A percentile compares a stretch with the other conserved stretches of the same genome.
phyloP scores from a whole-genome alignment of 92 coral and sea anemone species.

The Phenganax subtilis region DNA sequence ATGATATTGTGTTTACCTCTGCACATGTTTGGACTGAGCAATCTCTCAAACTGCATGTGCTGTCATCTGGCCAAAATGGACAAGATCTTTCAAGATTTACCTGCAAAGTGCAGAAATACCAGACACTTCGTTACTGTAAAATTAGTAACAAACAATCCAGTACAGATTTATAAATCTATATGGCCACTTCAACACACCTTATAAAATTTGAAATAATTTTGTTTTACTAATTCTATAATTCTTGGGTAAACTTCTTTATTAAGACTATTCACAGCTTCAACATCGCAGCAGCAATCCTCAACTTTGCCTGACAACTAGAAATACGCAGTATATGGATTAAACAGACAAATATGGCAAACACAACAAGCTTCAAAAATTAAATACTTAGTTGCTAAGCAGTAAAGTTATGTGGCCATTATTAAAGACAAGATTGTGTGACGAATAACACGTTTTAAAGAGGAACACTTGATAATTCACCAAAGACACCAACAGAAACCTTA shows the following conservation, averaged over 20 bases:
- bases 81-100: conserved; percentile 76
- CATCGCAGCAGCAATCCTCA: conserved; percentile 96
- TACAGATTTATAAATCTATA: background rate
- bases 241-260: conserved; percentile 82
- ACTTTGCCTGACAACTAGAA: conserved; percentile 82
- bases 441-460: background rate
- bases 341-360: background rate
- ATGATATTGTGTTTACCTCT: conserved; percentile 56
- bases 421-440: background rate
- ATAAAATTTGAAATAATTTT: conserved; percentile 83
- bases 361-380: background rate
- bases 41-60: conserved; percentile 72
- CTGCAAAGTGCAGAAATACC: conserved; percentile 24
- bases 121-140: no score
- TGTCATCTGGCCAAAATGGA: conserved; percentile 88
- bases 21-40: conserved; percentile 79
- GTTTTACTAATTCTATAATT: conserved; percentile 66
- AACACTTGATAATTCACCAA: background rate
- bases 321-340: background rate
- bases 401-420: background rate
- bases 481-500: background rate
- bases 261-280: conserved; percentile 84
- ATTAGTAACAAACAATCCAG: no score
- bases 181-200: conserved; percentile 51
- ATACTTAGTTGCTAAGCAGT: background rate